Base-by-base conservation (phyloP, 2,113 vertebrate species). In the Nycticorax nycticorax region DNA sequence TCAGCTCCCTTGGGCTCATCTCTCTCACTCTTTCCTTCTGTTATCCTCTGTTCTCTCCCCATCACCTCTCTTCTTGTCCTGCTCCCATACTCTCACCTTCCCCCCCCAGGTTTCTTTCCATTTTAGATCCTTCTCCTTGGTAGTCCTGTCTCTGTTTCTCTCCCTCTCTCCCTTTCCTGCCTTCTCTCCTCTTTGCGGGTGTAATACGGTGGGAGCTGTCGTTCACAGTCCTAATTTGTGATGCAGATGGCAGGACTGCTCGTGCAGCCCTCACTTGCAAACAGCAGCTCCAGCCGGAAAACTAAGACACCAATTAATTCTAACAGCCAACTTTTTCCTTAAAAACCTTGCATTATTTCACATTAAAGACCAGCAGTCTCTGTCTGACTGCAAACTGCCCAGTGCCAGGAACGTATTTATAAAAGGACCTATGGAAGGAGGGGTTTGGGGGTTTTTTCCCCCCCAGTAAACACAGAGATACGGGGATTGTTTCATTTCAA, bases 261-360 rank as follows among this genome's bases (percentile, higher is more conserved):
- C 71, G 27, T 59, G 57, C 62, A 80, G 69, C 69, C 73, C 66
- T 85, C 69, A 5, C 69, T 89, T 23, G 57, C 93, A 89, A 92
- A 67, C 90, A 87, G 92, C 85, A 94, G 86, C 88, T 92, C 76
- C 43, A 95, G 86, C 69, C 63, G 4, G 69, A 89, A 92, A 96
- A 95, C 85, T 67, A 91, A 94, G 91, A 91, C 74, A 92, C 76
- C 93, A 91, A 48, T 90, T 77, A 93, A 94, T 86, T 80, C 76
- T 47, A 92, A 47, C 74, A 82, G 92, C 84, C 82, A 95, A 88
- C 53, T 82, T 89, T 93, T 60, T 28, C 50, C 62, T 69, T 91
- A 55, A 95, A 97, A 89, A 19, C 27, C 77, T 59, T 18, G 47
- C 67, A 47, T 93, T 95, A 85, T 88, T 94, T 92, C 69, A 39